A percentile compares a stretch with the other conserved stretches of the same genome.
Conservation (phyloP, 2,797 vertebrate species). For the Choloepus didactylus region DNA sequence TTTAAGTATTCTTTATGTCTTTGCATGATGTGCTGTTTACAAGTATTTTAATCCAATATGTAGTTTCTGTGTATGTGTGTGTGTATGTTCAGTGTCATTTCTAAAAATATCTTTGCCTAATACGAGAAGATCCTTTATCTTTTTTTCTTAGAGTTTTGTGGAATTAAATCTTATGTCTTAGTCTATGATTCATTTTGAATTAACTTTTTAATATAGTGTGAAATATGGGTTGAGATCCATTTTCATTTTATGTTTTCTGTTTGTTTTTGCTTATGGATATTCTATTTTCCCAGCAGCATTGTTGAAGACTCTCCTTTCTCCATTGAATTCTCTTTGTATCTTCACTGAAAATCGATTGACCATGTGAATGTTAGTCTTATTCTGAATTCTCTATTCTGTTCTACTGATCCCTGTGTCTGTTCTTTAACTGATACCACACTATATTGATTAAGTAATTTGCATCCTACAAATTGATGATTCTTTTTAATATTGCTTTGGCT, state of each 20-base stretch:
- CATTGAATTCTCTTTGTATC: not conserved
- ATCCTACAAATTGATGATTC: not conserved
- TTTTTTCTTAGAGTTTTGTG: not conserved
- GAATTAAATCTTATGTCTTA: not conserved
- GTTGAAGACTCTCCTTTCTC: not conserved
- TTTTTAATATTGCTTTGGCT: not conserved
- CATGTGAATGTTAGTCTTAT: not conserved
- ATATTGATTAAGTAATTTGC: not conserved
- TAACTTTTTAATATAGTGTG: not conserved
- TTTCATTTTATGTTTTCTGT: not conserved
- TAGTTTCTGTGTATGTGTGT: not conserved
- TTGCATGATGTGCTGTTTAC: not conserved
- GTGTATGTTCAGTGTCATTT: not conserved
- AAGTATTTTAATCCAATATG: not conserved
- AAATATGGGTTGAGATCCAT: not conserved
- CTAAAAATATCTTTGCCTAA: not conserved
- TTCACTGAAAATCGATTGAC: not conserved
- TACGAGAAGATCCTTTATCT: not conserved
- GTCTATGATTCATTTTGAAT: not conserved
- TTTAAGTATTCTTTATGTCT: not conserved
- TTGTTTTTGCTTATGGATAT: not conserved
- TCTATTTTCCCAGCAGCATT: too few relatives aligned
- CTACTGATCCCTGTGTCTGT: not conserved
- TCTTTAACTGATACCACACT: not conserved
- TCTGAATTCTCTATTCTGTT: not conserved